Conservation (phyloP, 2,113 vertebrate species). For the Morone saxatilis region DNA sequence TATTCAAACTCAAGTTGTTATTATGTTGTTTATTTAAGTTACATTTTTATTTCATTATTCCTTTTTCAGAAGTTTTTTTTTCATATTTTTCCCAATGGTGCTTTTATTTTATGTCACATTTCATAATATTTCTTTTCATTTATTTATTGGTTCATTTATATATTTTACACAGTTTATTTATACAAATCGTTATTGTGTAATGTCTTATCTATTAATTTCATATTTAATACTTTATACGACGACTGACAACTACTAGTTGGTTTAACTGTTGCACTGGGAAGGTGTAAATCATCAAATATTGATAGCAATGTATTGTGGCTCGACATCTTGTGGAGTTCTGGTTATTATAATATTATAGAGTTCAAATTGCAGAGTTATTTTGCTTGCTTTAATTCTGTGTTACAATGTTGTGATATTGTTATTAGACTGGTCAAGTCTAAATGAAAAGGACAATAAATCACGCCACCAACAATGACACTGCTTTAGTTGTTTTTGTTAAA, state of each 20-base stretch:
- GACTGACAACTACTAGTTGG: neutral
- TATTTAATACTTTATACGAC: neutral
- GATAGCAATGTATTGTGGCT: neutral
- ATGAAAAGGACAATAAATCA: neutral
- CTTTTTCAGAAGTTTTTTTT: too few relatives aligned
- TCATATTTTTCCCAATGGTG: neutral
- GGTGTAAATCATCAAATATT: neutral
- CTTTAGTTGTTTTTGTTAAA: neutral
- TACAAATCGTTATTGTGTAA: neutral
- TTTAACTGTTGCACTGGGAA: neutral
- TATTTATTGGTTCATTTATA: neutral
- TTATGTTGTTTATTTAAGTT: too few relatives aligned
- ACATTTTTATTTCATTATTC: neutral
- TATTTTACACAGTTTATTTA: neutral
- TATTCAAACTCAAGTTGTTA: neutral
- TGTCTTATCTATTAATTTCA: neutral
- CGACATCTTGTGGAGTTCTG: too few relatives aligned
- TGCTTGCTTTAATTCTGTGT: too few relatives aligned
- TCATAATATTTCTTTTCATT: neutral
- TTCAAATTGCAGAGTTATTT: too few relatives aligned
- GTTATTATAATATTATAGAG: neutral
- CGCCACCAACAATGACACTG: neutral
- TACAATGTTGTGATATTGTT: neutral
- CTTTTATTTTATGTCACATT: neutral
- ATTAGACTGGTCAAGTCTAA: neutral